These are phyloP conservation scores for Eupithecia tripunctaria DNA, from an alignment of 2,888 invertebrate species.

Conservation along the genomic window DNA sequence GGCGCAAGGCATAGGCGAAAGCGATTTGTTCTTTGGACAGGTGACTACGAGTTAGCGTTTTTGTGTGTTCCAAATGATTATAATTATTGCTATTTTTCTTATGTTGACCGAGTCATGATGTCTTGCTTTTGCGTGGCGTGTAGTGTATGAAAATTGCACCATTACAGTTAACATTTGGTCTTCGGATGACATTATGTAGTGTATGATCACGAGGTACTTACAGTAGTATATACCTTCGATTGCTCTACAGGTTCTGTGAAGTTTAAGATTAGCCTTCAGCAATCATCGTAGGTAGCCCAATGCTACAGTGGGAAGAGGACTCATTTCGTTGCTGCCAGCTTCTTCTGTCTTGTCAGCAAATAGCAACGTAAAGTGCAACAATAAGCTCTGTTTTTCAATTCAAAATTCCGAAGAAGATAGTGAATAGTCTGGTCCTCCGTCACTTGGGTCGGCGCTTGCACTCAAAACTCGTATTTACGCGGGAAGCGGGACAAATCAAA, in stretches of 20 bases:
- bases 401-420: not conserved
- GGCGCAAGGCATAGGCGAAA: not conserved
- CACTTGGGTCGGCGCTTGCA: slow-evolving; percentile 9
- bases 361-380: not conserved
- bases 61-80: not conserved
- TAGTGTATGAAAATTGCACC: not conserved
- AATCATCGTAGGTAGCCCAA: not conserved
- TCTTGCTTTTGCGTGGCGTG: not conserved
- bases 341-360: not conserved
- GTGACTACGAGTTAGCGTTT: not conserved
- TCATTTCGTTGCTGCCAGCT: not conserved
- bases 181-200: not conserved
- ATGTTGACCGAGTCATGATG: not conserved
- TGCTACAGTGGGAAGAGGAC: not conserved
- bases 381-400: not conserved
- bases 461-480: slow-evolving; percentile 40
- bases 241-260: not conserved
- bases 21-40: not conserved
- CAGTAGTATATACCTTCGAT: not conserved
- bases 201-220: not conserved
- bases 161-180: not conserved
- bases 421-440: not conserved
- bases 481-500: slow-evolving; percentile 54
- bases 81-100: not conserved
- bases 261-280: not conserved